phyloP scores from a whole-genome alignment of 1,140 invertebrate genomes.

The Drosophila sp. region DNA sequence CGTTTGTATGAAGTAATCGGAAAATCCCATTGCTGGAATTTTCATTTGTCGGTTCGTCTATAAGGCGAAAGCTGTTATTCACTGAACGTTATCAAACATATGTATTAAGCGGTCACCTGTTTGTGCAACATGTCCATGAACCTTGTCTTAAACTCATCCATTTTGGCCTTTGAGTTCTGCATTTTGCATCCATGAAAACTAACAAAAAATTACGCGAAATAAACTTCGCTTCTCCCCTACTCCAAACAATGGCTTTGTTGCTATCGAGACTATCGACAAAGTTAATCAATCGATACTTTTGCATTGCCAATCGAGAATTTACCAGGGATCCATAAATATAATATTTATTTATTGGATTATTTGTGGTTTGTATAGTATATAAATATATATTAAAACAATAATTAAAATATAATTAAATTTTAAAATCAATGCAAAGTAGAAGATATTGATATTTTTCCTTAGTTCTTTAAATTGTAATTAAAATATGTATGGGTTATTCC shows the following conservation, averaged over 20 bases:
- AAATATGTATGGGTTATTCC: no score
- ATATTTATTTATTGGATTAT: no score
- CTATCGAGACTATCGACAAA: constrained; percentile 8
- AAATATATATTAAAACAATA: no score
- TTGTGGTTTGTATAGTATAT: no score
- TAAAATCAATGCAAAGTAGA: no score
- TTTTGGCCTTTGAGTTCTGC: constrained; percentile 84
- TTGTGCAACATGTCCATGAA: constrained; percentile 86
- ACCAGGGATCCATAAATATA: not conserved
- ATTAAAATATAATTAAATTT: no score
- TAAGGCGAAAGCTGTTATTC: constrained; percentile 30
- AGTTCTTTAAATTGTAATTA: no score
- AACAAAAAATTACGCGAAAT: constrained; percentile 44
- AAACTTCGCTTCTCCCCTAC: constrained; percentile 36
- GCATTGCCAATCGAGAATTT: not conserved
- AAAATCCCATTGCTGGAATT: constrained; percentile 86
- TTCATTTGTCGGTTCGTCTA: constrained; percentile 84
- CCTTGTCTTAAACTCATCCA: constrained; percentile 86
- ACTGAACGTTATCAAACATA: constrained; percentile 5
- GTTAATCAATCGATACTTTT: not conserved
- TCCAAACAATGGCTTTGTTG: constrained; percentile 37
- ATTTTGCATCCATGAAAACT: constrained; percentile 72
- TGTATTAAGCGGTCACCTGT: constrained; percentile 84
- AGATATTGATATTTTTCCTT: no score
- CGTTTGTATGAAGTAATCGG: constrained; percentile 85